Conservation (phyloP, 2,113 vertebrate genomes). For the Plecturocebus donacophilus region DNA sequence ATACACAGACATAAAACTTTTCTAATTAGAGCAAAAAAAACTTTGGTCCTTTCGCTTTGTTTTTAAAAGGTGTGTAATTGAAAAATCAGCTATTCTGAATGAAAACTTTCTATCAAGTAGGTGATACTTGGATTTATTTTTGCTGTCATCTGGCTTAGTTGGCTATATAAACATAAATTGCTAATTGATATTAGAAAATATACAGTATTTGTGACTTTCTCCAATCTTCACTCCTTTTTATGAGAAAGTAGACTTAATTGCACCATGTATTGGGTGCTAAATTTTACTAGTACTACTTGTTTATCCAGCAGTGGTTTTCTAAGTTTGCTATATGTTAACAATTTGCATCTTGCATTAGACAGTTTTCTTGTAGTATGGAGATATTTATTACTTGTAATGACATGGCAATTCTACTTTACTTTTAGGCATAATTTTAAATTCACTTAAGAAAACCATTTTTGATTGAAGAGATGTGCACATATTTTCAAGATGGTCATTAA, state of each 20-base stretch:
- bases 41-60: neutral
- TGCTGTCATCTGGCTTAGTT: neutral
- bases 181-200: constrained; percentile 17
- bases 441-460: neutral
- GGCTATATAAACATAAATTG: neutral
- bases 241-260: constrained; percentile 23
- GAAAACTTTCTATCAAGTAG: neutral
- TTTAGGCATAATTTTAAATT: constrained; percentile 52
- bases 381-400: neutral
- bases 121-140: constrained; percentile 10
- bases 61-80: neutral
- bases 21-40: neutral
- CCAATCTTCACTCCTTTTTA: neutral
- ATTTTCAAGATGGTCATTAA: constrained; percentile 28
- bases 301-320: neutral
- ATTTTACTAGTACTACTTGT: constrained; percentile 11
- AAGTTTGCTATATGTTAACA: neutral
- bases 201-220: neutral
- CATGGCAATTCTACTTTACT: neutral
- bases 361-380: constrained; percentile 11
- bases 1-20: neutral
- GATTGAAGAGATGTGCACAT: neutral
- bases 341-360: constrained; percentile 1
- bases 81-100: constrained; percentile 30
- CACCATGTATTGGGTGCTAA: neutral